phyloP scores from a whole-genome alignment of 2,113 vertebrate species.

The Phrynocephalus versicolor region DNA sequence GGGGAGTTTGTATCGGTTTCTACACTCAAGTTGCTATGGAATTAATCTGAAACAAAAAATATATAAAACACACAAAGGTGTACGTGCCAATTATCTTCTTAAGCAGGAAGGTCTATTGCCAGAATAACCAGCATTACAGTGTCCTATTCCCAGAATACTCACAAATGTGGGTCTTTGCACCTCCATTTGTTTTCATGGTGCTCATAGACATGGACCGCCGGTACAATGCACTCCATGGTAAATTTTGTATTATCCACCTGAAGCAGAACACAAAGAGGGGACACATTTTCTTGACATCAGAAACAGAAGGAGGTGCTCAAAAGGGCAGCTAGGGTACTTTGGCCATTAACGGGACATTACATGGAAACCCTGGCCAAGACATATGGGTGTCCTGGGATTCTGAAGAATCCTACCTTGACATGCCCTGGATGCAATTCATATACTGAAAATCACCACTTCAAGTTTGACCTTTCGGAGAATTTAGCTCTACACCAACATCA shows the following conservation, averaged over 20 bases:
- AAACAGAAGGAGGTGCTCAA: not conserved
- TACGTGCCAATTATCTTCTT: not conserved
- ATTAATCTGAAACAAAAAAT: not conserved
- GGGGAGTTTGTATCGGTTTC: not conserved
- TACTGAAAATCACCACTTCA: not conserved
- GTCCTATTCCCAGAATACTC: slow-evolving; percentile 67
- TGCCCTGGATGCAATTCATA: not conserved
- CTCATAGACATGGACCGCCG: slow-evolving; percentile 89
- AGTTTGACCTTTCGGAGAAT: not conserved
- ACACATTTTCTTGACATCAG: not conserved
- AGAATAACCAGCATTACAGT: too few relatives aligned
- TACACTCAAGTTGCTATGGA: not conserved
- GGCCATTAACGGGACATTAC: not conserved
- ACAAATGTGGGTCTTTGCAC: slow-evolving; percentile 88
- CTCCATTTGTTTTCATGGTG: slow-evolving; percentile 96
- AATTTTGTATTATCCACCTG: slow-evolving; percentile 94
- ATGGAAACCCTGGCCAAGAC: not conserved
- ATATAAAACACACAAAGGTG: not conserved
- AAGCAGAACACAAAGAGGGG: not conserved
- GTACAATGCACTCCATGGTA: slow-evolving; percentile 87
- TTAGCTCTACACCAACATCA: not conserved
- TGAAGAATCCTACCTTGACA: not conserved
- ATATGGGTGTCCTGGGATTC: not conserved
- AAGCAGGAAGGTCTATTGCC: fast-evolving
- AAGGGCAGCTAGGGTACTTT: not conserved